A percentile compares a stretch with the other conserved stretches of the same genome.
phyloP scores from a whole-genome alignment of 2,113 vertebrate species.

The Hystrix cristata region DNA sequence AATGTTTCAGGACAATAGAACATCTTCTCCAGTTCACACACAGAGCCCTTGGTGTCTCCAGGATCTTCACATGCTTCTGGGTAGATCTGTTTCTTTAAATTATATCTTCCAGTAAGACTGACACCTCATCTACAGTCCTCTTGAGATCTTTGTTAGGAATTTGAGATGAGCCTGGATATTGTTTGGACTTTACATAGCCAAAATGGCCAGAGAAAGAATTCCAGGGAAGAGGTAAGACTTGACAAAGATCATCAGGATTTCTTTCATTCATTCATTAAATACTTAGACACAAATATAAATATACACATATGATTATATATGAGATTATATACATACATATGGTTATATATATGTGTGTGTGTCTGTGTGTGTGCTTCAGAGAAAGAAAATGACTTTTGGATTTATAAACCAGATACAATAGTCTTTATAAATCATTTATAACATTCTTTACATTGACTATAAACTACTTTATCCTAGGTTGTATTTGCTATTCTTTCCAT shows the following conservation, averaged over 20 bases:
- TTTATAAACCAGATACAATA: neutral
- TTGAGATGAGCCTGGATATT: neutral
- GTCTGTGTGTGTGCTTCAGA: neutral
- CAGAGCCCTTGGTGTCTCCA: neutral
- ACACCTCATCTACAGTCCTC: neutral
- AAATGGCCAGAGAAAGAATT: neutral
- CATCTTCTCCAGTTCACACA: neutral
- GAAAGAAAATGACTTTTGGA: conserved; percentile 10
- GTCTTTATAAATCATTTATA: neutral
- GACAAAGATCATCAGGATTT: neutral
- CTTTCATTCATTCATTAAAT: neutral
- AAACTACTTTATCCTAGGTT: neutral
- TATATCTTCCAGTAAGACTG: neutral
- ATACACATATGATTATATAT: neutral
- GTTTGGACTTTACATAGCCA: neutral
- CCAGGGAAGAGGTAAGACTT: conserved; percentile 9
- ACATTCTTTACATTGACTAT: neutral
- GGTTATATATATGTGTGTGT: too few species aligned
- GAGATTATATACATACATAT: too few species aligned
- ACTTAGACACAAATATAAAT: neutral
- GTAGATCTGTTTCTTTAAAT: neutral
- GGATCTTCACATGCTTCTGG: neutral
- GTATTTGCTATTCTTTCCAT: neutral
- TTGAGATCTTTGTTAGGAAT: neutral
- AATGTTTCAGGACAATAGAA: neutral